Evolutionary conservation across 2,113 vertebrate species (phyloP).

Genomic region (Micromys minutus): DNA sequence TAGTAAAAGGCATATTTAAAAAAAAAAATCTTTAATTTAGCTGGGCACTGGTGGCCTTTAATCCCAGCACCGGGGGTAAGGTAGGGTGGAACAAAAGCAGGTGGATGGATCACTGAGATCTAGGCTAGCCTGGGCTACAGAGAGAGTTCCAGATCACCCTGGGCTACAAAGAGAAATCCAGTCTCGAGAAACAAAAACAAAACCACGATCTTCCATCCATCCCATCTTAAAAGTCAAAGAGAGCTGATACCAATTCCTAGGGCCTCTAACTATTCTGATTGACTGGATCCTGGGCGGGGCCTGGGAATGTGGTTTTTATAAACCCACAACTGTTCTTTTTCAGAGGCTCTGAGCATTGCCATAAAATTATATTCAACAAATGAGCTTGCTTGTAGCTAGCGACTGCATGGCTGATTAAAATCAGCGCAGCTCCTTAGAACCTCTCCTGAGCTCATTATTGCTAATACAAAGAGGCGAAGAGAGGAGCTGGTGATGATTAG

Average conservation of each 20-base stretch:
- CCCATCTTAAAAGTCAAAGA: constrained; percentile 32
- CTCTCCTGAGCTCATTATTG: constrained; percentile 61
- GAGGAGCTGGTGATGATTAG: constrained; percentile 44
- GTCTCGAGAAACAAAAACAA: background rate
- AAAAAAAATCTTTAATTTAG: background rate
- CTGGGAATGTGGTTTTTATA: background rate
- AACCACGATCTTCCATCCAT: background rate
- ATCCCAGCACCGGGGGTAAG: background rate
- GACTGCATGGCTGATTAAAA: constrained; percentile 63
- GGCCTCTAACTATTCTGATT: background rate
- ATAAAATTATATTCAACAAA: constrained; percentile 4
- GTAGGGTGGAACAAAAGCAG: background rate
- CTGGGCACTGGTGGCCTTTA: background rate
- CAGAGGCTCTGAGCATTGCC: background rate
- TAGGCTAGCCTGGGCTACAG: background rate
- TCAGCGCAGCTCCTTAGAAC: constrained; percentile 6
- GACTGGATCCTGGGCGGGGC: background rate
- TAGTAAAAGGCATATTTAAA: constrained; percentile 17
- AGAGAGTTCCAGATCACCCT: background rate
- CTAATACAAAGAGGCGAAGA: constrained; percentile 34
- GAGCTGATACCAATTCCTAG: background rate
- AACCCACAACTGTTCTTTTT: background rate
- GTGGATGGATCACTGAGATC: background rate
- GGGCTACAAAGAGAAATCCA: background rate
- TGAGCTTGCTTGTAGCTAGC: constrained; percentile 47